Evolutionary conservation across 2,888 invertebrate genomes (phyloP).

Genomic region (Lordiphosa fenestrarum): DNA sequence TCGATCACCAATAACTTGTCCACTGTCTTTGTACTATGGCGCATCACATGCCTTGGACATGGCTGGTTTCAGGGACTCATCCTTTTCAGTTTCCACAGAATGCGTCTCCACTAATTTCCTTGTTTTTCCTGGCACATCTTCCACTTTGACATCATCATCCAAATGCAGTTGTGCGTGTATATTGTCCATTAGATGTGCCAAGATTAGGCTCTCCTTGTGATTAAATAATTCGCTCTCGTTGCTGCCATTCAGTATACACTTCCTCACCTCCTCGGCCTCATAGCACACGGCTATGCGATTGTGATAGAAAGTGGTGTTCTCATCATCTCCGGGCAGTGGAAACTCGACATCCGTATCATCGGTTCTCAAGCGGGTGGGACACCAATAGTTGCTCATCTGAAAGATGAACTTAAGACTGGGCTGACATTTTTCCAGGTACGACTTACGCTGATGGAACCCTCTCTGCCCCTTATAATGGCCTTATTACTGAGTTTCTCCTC

Average conservation of each 20-base stretch:
- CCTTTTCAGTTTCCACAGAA: no score
- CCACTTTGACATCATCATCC: not conserved
- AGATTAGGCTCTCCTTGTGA: conserved; percentile 84
- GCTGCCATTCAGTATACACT: conserved; percentile 85
- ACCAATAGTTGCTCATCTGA: conserved; percentile 80
- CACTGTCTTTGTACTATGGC: not conserved
- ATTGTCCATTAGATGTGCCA: conserved; percentile 80
- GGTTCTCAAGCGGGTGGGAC: conserved; percentile 80
- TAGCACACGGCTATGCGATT: conserved; percentile 83
- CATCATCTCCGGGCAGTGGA: conserved; percentile 83
- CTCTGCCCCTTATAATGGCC: conserved; percentile 54
- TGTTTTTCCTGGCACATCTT: conserved; percentile 6
- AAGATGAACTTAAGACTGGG: conserved; percentile 15
- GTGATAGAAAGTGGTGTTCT: conserved; percentile 83
- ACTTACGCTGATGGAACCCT: conserved; percentile 59
- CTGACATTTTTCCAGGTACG: not conserved
- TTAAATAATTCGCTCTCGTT: conserved; percentile 85
- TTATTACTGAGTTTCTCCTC: conserved; percentile 41
- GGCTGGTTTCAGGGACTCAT: not conserved
- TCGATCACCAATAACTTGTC: no score
- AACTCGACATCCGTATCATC: conserved; percentile 83
- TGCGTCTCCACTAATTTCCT: not conserved
- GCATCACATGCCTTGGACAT: conserved; percentile 14
- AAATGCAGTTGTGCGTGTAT: conserved; percentile 26
- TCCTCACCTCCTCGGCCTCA: conserved; percentile 87